Evolutionary conservation across 2,797 vertebrate genomes (phyloP), one percentile per base, ranked within the genome.

Genomic region (Anomalospiza imberbis): DNA sequence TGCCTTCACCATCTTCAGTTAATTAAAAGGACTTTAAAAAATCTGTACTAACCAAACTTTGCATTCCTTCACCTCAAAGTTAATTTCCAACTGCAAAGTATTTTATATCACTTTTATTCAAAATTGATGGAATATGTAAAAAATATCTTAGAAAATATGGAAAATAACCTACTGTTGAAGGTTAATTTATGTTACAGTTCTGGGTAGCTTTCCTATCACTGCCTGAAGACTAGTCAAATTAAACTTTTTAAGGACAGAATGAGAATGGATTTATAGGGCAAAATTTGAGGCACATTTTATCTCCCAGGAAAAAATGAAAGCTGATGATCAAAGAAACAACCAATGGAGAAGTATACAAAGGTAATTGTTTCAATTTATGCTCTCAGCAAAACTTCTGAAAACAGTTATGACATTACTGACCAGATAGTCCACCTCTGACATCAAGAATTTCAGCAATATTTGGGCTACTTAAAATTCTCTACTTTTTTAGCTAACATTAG

Each of bases 331-430:
- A 94, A 95, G 76, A 40, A 80, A 67, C 13, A 73, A 66, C 7
- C 48, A 67, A 28, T 13, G 70, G 71, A 94, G 34, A 40, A 26
- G 19, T 24, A 70, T 32, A 70, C 68, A 80, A 78, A 86, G 54
- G 44, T 86, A 60, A 90, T 88, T 94, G 68, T 81, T 94, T 89
- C 88, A 91, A 85, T 10, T 73, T 63, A 50, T 5, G 16, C 25
- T 94, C 93, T 66, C 90, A 95, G 38, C 60, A 94, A 68, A 93
- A 94, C 51, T 88, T 85, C 38, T 88, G 83, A 93, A 95, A 91
- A 79, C 26, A 53, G 10, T 65, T 80, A 85, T 80, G 74, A 31
- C 20, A 66, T 82, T 89, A 72, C 34, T 74, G 38, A 92, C 36
- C 20, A 75, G 68, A 84, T 53, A 96, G 68, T 38, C 16, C 7